Conservation (phyloP, 92 coral and sea anemone genomes). For the Palythoa grandiflora region DNA sequence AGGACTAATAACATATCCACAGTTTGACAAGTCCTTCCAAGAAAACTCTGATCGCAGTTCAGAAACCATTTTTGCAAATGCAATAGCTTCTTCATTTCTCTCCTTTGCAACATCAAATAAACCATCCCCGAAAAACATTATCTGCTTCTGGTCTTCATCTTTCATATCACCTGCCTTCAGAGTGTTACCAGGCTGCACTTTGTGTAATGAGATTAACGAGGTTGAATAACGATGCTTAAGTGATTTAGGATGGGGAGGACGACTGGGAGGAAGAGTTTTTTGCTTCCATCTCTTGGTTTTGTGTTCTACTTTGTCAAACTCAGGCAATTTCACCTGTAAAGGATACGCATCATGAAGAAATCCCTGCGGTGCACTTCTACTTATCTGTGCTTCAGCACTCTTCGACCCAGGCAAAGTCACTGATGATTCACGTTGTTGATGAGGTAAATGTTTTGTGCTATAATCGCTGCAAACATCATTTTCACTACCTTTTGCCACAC, state of each 20-base stretch:
- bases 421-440: background rate
- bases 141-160: slow-evolving; percentile 30
- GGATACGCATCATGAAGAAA: slow-evolving; percentile 21
- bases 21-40: slow-evolving; percentile 79
- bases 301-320: slow-evolving; percentile 51
- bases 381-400: background rate
- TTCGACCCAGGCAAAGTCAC: background rate
- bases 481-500: background rate
- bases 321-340: slow-evolving; percentile 75
- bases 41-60: slow-evolving; percentile 75
- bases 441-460: background rate
- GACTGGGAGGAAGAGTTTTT: slow-evolving; percentile 48
- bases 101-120: slow-evolving; percentile 96
- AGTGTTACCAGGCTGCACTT: slow-evolving; percentile 37
- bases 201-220: slow-evolving; percentile 32
- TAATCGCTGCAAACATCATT: background rate
- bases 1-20: slow-evolving; percentile 93
- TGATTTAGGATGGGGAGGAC: slow-evolving; percentile 50
- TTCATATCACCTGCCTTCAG: slow-evolving; percentile 21
- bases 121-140: slow-evolving; percentile 84
- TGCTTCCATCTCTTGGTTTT: slow-evolving; percentile 15
- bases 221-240: slow-evolving; percentile 61
- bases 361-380: background rate
- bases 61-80: slow-evolving; percentile 82
- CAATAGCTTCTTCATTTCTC: slow-evolving; percentile 90